These are phyloP conservation scores for Manduca sexta DNA, from an alignment of 1,140 invertebrate genomes.

Conservation along the genomic window DNA sequence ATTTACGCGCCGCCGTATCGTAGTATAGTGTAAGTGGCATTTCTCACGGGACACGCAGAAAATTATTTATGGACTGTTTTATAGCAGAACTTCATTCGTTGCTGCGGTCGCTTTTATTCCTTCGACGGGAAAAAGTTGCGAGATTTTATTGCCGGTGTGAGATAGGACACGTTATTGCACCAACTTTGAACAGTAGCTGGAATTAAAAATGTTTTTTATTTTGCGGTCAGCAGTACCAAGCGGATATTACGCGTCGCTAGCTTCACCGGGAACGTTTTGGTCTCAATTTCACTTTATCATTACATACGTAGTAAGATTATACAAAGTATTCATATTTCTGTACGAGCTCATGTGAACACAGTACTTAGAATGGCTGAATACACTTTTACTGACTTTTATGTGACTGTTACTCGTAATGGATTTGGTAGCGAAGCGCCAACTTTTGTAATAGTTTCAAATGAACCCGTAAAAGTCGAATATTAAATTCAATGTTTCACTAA, in stretches of 20 bases:
- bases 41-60: conserved; percentile 56
- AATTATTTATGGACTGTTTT: conserved; percentile 71
- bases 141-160: conserved; percentile 70
- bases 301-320: neutral
- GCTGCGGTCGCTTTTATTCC: conserved; percentile 67
- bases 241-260: conserved; percentile 6
- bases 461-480: no score
- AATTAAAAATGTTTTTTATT: conserved; percentile 64
- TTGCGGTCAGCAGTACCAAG: conserved; percentile 39
- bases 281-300: neutral
- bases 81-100: conserved; percentile 71
- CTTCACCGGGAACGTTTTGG: neutral
- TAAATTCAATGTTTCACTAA: no score
- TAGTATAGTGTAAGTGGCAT: conserved; percentile 48
- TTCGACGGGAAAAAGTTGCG: conserved; percentile 68
- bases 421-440: neutral
- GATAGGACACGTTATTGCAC: conserved; percentile 70
- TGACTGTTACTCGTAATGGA: neutral
- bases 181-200: conserved; percentile 51
- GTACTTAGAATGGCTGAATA: neutral
- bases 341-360: neutral
- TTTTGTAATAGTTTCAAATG: no score
- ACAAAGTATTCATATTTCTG: conserved; percentile 1
- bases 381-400: conserved; percentile 1
- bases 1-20: conserved; percentile 37